Evolutionary conservation across 2,113 vertebrate genomes (phyloP).

Genomic region (Xiphophorus couchianus): DNA sequence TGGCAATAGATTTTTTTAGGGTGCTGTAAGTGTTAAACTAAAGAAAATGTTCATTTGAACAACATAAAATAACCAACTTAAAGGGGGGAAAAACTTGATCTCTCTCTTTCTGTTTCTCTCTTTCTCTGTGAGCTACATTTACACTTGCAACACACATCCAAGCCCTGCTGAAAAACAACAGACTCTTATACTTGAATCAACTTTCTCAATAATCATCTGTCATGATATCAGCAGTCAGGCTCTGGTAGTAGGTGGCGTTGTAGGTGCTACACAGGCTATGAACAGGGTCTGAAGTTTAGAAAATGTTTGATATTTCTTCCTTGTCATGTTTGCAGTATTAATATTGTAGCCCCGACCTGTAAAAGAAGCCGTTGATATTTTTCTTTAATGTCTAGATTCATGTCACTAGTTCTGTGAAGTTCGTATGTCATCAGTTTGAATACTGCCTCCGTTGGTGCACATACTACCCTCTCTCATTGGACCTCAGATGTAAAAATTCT

Average conservation of each 20-base stretch:
- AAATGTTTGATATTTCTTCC: slow-evolving; percentile 33
- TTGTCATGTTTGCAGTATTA: slow-evolving; percentile 73
- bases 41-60: background rate
- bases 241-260: slow-evolving; percentile 10
- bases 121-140: slow-evolving; percentile 68
- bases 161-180: slow-evolving; percentile 29
- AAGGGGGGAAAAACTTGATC: background rate
- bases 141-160: slow-evolving; percentile 24
- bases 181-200: slow-evolving; percentile 63
- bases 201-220: slow-evolving; percentile 26
- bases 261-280: slow-evolving; percentile 78
- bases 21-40: background rate
- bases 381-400: slow-evolving; percentile 20
- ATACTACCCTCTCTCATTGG: background rate
- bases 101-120: slow-evolving; percentile 24
- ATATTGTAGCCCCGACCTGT: slow-evolving; percentile 12
- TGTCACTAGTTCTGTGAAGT: slow-evolving; percentile 25
- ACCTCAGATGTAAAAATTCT: background rate
- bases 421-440: slow-evolving; percentile 36
- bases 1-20: background rate
- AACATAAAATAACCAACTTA: background rate
- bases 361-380: slow-evolving; percentile 3
- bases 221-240: slow-evolving; percentile 24
- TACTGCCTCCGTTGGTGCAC: slow-evolving; percentile 20
- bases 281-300: slow-evolving; percentile 82